phyloP scores from a whole-genome alignment of 2,888 invertebrate species.

The Polyploca ridens region DNA sequence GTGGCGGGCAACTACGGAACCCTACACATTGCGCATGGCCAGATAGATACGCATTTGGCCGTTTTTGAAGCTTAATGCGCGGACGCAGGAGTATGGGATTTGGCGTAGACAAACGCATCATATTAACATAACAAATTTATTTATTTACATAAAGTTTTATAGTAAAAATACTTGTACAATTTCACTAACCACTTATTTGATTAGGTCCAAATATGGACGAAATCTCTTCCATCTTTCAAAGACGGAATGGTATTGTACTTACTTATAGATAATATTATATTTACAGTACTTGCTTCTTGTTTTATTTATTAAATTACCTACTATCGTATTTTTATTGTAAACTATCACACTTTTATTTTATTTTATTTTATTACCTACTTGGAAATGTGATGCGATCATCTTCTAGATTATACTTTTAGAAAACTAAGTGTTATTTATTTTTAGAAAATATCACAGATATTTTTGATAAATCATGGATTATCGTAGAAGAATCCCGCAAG shows the following conservation, averaged over 20 bases:
- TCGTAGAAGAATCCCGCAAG: too few species aligned
- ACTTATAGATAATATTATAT: neutral
- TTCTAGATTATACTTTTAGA: neutral
- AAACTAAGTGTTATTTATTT: too few species aligned
- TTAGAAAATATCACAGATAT: conserved; percentile 1
- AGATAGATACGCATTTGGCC: too few species aligned
- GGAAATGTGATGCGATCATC: conserved; percentile 5
- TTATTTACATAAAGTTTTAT: neutral
- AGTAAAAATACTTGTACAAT: conserved; percentile 9
- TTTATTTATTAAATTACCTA: neutral
- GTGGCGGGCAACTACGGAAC: too few species aligned
- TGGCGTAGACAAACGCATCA: too few species aligned
- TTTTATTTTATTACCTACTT: neutral
- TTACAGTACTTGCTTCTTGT: conserved; percentile 1
- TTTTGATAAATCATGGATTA: neutral
- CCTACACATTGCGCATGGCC: too few species aligned
- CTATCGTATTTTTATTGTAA: neutral
- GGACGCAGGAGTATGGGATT: too few species aligned
- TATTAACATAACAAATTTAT: neutral
- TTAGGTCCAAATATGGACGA: neutral
- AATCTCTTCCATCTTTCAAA: neutral
- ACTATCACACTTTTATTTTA: neutral
- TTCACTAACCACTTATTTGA: conserved; percentile 1
- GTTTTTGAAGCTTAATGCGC: too few species aligned
- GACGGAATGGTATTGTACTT: neutral